Percentiles rank a stretch among this genome's conserved stretches.
These are phyloP conservation scores for Caenorhabditis panamensis DNA, from an alignment of 2,888 invertebrate genomes.

Conservation along the genomic window DNA sequence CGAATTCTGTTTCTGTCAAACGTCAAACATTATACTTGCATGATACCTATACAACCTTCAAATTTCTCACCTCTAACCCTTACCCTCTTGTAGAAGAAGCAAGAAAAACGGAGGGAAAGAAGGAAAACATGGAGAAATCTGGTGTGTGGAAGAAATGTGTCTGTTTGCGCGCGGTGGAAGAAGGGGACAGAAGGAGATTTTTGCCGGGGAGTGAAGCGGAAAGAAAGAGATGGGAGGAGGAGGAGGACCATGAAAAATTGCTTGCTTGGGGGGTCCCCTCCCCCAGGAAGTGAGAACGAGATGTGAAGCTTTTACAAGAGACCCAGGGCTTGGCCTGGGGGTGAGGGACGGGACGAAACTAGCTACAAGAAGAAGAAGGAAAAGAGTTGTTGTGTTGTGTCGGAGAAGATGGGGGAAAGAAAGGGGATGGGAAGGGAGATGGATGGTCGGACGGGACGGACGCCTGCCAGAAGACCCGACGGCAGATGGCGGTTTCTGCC, in stretches of 20 bases:
- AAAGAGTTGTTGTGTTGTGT: slow-evolving; percentile 5
- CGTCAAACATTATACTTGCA: too few relatives aligned
- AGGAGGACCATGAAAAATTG: slow-evolving; percentile 49
- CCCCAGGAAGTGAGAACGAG: slow-evolving; percentile 12
- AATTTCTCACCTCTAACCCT: too few relatives aligned
- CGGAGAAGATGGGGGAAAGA: slow-evolving; percentile 4
- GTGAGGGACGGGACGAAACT: slow-evolving; percentile 4
- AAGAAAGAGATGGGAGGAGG: slow-evolving; percentile 7
- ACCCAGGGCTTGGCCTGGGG: slow-evolving; percentile 19
- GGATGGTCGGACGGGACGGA: slow-evolving; percentile 9
- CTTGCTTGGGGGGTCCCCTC: slow-evolving; percentile 50
- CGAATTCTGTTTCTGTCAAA: too few relatives aligned
- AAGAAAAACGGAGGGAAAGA: neutral
- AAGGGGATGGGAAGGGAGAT: slow-evolving; percentile 7
- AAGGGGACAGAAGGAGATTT: slow-evolving; percentile 26
- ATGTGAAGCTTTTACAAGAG: neutral
- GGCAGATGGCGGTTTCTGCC: slow-evolving; percentile 15
- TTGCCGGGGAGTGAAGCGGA: slow-evolving; percentile 16
- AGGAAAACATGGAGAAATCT: slow-evolving; percentile 2
- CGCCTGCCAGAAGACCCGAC: slow-evolving; percentile 3
- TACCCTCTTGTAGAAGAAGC: neutral
- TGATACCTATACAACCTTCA: too few relatives aligned
- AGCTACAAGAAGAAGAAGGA: slow-evolving; percentile 16
- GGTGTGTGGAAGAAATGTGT: neutral
- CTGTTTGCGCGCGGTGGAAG: slow-evolving; percentile 28